phyloP scores from a whole-genome alignment of 2,113 vertebrate species.

The Tympanuchus pallidicinctus region DNA sequence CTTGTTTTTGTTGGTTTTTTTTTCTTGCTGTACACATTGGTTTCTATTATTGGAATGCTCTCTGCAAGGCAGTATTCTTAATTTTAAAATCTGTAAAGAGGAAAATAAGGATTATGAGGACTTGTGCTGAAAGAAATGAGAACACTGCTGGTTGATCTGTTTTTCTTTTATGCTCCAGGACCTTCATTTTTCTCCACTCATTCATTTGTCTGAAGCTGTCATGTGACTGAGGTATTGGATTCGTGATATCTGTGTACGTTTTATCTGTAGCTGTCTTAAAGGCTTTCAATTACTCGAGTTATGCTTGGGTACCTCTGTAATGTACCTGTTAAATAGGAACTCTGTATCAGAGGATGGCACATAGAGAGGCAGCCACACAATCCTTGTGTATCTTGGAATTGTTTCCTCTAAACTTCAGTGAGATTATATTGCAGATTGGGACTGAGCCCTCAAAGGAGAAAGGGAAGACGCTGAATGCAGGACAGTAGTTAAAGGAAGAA shows the following conservation, averaged over 20 bases:
- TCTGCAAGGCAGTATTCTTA: not conserved
- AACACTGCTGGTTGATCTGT: not conserved
- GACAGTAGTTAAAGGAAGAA: not conserved
- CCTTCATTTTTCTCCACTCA: not conserved
- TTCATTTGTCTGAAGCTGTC: not conserved
- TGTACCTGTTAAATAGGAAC: not conserved
- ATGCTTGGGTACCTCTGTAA: fast-evolving
- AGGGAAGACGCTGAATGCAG: not conserved
- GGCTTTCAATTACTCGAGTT: not conserved
- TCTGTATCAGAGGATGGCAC: not conserved
- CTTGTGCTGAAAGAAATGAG: not conserved
- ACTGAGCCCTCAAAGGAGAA: not conserved
- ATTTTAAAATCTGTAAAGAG: not conserved
- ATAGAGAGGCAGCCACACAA: not conserved
- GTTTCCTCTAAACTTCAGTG: not conserved
- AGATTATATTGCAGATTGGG: not conserved
- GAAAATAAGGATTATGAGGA: not conserved
- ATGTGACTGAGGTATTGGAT: not conserved
- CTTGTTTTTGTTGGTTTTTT: not conserved
- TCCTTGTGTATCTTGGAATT: not conserved
- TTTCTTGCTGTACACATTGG: not conserved
- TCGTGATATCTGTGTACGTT: not conserved
- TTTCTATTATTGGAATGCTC: fast-evolving
- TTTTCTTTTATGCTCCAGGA: not conserved
- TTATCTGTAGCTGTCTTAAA: not conserved